Evolutionary conservation across 2,113 vertebrate genomes (phyloP).

Genomic region (Origma solitaria): DNA sequence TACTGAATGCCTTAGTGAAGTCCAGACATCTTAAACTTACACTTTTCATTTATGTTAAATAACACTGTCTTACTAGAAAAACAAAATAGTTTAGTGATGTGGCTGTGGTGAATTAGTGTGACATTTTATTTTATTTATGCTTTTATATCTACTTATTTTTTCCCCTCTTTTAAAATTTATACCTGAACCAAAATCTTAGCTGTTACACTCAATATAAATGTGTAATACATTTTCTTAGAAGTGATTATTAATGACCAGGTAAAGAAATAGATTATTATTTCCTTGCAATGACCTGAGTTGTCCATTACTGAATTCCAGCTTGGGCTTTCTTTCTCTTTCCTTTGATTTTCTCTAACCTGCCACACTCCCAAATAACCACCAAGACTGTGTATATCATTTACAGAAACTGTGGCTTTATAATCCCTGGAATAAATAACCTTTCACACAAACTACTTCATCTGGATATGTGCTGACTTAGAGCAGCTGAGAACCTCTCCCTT

Average conservation of each 20-base stretch:
- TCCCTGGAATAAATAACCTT: neutral
- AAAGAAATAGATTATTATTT: neutral
- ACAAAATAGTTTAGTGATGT: neutral
- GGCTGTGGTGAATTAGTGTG: neutral
- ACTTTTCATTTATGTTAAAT: neutral
- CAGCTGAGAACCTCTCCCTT: constrained; percentile 1
- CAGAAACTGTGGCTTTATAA: neutral
- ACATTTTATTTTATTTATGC: neutral
- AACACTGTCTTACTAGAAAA: neutral
- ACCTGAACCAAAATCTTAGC: neutral
- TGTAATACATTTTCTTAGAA: neutral
- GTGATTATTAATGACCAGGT: neutral
- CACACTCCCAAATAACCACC: neutral
- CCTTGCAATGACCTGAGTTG: neutral
- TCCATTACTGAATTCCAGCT: neutral
- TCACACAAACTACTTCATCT: neutral
- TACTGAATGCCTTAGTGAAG: neutral
- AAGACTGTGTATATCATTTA: neutral
- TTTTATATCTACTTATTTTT: neutral
- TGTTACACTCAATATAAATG: neutral
- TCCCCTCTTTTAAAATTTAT: neutral
- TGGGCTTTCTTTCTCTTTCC: neutral
- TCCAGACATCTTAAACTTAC: neutral
- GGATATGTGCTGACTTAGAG: constrained; percentile 6
- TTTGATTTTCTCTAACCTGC: neutral